Evolutionary conservation across 1,140 invertebrate species (phyloP), one percentile per base, ranked within the genome.

Genomic region (Caerostris extrusa): DNA sequence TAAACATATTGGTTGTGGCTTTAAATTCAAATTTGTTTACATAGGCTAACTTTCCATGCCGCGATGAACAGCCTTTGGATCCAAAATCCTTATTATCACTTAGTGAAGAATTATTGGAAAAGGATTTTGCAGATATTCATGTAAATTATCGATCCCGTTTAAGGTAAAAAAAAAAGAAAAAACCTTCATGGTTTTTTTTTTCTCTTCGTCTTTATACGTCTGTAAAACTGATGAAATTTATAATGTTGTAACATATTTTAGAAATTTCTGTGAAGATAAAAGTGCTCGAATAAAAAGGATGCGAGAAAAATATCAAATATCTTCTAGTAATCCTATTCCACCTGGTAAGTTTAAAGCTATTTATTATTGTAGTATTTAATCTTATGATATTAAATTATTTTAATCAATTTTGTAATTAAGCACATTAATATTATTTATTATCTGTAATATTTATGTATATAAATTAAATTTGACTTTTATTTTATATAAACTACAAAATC

Each of bases 51-150:
- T 97, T 96, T 94, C 97, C 97, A 0, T 97, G 96, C 93, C 96
- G 97, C 69, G 96, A 97, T 19, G 98, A 98, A 96, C 96, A 97
- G 17, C 96, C 98, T 0, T 95, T 99, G 82, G 94, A 94, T 61
- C 14, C n/a, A 14, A 19, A 69, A 61, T 7, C 57, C 3, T 64
- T 89, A 19, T 14, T 88, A 55, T 19, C 67, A 12, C 14, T 88
- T 7, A 88, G 85, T 64, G 69, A 89, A n/a, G 58, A 88, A 81
- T 77, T 93, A 61, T 77, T 93, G 5, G 0, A 34, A 10, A 19
- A 89, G 14, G 69, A 81, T 57, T 82, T 89, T 10, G 64, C 2
- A n/a, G 50, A 82, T 12, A 50, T 64, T 58, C 83, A 87, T 93
- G 85, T 81, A 88, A 77, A 81, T 56, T 88, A 87, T 53, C 58